Base-by-base conservation (phyloP, 2,888 invertebrate species). In the Hyalella azteca region DNA sequence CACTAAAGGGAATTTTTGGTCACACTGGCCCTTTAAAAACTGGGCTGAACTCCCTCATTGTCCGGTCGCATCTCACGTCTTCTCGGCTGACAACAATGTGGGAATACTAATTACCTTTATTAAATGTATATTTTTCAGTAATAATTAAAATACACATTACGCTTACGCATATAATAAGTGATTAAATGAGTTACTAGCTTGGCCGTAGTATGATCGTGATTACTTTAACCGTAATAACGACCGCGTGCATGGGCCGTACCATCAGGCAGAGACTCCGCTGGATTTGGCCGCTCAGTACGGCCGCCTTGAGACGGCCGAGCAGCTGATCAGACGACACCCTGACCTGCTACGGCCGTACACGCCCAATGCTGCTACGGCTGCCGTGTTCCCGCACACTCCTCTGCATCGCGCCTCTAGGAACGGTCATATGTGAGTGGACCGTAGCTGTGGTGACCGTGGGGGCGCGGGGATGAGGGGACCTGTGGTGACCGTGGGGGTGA, bases 361-460 rank as follows among this genome's bases (percentile, higher is more conserved):
- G 15, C 86, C 85, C 78, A 82, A 83, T 26, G 84, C 84, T 15
- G 83, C 83, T 50, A 80, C 85, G 19, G 84, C 81, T 22, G 86
- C 87, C 59, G 86, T 91, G 77, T 93, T 93, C 87, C 90, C 93
- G 81, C 93, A 95, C 87, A 94, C 97, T 13, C 94, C 96, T 0
- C 90, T 98, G n/a, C 97, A 97, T 88, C 90, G 96, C 85, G 97
- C 97, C 82, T 94, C 95, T 87, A 92, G 95, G 85, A 95, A 96
- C 89, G 98, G 97, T 7, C 94, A 95, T 89, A 93, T 93, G 94
- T 94, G 88, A 92, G 92, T 91, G 29, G n/a, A 3, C 19, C 48
- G 36, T 54, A n/a, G 32, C 15, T 22, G 54, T n/a, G 13, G 75
- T 75, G 4, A 19, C 19, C 41, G 26, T 29, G 41, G 32, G n/a